These are phyloP conservation scores for Tenebrio molitor DNA, from an alignment of 1,140 invertebrate species.

Conservation along the genomic window DNA sequence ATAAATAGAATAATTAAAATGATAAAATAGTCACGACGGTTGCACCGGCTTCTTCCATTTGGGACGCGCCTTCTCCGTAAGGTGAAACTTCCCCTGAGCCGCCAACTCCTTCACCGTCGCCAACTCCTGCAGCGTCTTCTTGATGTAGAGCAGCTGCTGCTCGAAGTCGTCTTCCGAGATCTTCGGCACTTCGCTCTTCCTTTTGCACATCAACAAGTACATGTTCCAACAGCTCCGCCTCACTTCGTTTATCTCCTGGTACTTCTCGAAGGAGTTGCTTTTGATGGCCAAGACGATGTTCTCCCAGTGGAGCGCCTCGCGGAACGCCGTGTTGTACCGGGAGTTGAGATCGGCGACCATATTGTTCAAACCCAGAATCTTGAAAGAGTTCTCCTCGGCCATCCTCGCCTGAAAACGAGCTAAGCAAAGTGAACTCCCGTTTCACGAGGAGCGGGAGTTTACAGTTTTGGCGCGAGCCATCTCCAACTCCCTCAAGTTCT, in stretches of 20 bases:
- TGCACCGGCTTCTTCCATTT: neutral
- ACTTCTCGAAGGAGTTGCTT: neutral
- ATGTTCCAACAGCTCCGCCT: conserved; percentile 21
- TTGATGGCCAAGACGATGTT: conserved; percentile 4
- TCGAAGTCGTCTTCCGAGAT: conserved; percentile 9
- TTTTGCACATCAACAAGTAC: conserved; percentile 19
- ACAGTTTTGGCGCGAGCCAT: conserved; percentile 9
- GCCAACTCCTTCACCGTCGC: neutral
- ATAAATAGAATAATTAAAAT: too few relatives aligned
- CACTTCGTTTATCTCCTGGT: neutral
- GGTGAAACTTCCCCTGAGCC: neutral
- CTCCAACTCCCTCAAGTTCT: neutral
- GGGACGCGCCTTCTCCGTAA: neutral
- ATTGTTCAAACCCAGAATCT: conserved; percentile 13
- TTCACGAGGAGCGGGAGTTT: neutral
- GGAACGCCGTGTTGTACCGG: conserved; percentile 12
- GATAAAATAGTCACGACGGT: too few relatives aligned
- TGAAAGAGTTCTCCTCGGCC: conserved; percentile 12
- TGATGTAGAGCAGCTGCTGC: conserved; percentile 23
- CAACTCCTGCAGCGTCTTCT: conserved; percentile 17
- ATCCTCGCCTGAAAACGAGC: conserved; percentile 18
- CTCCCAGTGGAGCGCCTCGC: conserved; percentile 14
- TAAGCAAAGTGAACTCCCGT: too few relatives aligned
- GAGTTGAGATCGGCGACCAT: neutral
- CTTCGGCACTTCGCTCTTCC: conserved; percentile 6